phyloP scores from a whole-genome alignment of 2,888 invertebrate genomes.

The Opisthograptis luteolata region DNA sequence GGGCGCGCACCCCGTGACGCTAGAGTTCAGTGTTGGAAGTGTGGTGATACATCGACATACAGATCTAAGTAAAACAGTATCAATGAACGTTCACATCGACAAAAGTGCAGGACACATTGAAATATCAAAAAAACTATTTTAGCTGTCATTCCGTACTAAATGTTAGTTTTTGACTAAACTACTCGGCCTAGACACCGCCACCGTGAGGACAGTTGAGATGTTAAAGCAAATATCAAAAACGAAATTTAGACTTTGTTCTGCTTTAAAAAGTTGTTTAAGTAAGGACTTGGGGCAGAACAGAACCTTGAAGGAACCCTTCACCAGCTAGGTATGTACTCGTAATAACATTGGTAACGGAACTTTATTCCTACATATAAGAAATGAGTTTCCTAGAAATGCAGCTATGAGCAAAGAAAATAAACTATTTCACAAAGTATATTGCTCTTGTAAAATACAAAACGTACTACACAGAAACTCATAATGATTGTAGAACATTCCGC shows the following conservation, averaged over 20 bases:
- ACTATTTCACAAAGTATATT: constrained; percentile 10
- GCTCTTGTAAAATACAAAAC: constrained; percentile 2
- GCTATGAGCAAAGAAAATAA: constrained; percentile 26
- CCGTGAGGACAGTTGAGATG: constrained; percentile 71
- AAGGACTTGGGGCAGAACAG: constrained; percentile 73
- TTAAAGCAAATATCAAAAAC: constrained; percentile 83
- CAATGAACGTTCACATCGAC: constrained; percentile 80
- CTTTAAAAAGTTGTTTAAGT: constrained; percentile 64
- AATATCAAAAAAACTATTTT: constrained; percentile 59
- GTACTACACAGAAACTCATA: constrained; percentile 8
- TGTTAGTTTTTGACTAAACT: constrained; percentile 68
- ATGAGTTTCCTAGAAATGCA: constrained; percentile 26
- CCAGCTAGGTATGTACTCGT: constrained; percentile 13
- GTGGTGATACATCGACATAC: constrained; percentile 82
- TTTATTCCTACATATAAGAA: constrained; percentile 1
- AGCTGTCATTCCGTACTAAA: constrained; percentile 81
- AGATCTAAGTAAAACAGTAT: constrained; percentile 74
- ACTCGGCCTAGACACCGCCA: constrained; percentile 82
- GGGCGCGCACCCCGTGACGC: constrained; percentile 60
- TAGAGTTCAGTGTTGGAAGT: constrained; percentile 69
- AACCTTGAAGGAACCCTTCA: constrained; percentile 66
- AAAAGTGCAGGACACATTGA: constrained; percentile 70
- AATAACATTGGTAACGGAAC: constrained; percentile 1
- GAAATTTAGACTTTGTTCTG: constrained; percentile 85
- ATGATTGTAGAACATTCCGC: constrained; percentile 4